These are phyloP conservation scores for Parambassis ranga DNA, from an alignment of 2,797 vertebrate genomes.

Conservation along the genomic window DNA sequence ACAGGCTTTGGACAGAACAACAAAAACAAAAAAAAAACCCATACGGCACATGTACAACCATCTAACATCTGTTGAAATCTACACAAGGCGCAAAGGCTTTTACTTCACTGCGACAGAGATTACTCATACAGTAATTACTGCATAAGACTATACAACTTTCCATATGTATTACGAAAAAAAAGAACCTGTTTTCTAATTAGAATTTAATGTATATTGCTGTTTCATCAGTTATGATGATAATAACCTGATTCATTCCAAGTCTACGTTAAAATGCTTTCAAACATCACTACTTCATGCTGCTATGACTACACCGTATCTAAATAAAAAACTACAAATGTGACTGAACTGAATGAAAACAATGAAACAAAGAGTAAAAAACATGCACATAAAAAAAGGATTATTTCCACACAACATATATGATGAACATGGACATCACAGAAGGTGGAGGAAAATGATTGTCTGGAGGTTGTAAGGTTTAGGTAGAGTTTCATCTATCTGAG, in stretches of 20 bases:
- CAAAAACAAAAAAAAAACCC: neutral
- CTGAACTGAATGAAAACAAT: neutral
- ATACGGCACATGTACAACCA: neutral
- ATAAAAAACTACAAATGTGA: neutral
- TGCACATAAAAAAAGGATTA: neutral
- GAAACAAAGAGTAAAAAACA: neutral
- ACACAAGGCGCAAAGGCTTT: neutral
- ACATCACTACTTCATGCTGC: neutral
- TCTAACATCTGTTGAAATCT: slow-evolving; percentile 4
- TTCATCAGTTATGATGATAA: neutral
- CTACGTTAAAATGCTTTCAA: too few species aligned
- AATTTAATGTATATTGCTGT: too few species aligned
- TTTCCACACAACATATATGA: slow-evolving; percentile 31
- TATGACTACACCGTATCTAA: too few species aligned
- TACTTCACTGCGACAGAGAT: neutral
- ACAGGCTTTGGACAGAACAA: neutral
- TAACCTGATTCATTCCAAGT: neutral
- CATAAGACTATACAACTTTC: too few species aligned
- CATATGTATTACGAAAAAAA: too few species aligned
- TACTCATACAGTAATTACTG: neutral
- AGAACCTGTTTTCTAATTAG: too few species aligned
- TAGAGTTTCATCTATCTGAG: slow-evolving; percentile 79
- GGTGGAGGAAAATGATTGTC: slow-evolving; percentile 63
- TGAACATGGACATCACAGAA: slow-evolving; percentile 51
- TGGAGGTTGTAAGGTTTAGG: slow-evolving; percentile 70